phyloP scores from a whole-genome alignment of 1,140 invertebrate genomes.

The Chymomyza costata region DNA sequence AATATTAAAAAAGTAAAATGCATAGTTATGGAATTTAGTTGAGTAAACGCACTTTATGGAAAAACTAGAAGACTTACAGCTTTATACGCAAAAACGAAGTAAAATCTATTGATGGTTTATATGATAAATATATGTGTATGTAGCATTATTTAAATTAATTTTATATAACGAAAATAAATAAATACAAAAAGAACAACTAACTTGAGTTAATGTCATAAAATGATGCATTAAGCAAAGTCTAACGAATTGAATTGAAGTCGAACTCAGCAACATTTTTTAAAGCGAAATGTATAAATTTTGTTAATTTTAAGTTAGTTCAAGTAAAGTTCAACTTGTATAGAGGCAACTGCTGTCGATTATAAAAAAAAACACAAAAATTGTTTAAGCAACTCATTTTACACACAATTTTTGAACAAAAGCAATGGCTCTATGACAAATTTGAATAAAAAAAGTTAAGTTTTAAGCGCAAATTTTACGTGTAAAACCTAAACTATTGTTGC shows the following conservation, averaged over 20 bases:
- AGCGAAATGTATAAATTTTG: neutral
- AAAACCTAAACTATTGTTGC: constrained; percentile 43
- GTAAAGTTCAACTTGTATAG: constrained; percentile 18
- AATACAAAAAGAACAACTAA: constrained; percentile 26
- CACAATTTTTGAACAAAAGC: constrained; percentile 6
- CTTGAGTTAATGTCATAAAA: constrained; percentile 55
- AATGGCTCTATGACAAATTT: no score
- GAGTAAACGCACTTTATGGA: constrained; percentile 62
- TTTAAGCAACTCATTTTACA: constrained; percentile 17
- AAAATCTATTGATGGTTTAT: constrained; percentile 2
- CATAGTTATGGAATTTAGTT: constrained; percentile 63
- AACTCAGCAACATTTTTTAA: neutral
- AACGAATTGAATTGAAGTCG: neutral
- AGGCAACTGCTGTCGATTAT: constrained; percentile 19
- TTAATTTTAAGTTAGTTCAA: constrained; percentile 15
- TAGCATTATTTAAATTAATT: constrained; percentile 61
- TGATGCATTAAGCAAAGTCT: constrained; percentile 40
- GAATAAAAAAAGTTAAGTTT: constrained; percentile 11
- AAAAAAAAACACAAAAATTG: neutral
- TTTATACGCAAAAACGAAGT: constrained; percentile 58
- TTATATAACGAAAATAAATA: constrained; percentile 34
- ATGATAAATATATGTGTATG: constrained; percentile 42
- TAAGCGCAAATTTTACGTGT: constrained; percentile 24
- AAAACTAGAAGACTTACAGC: constrained; percentile 72
- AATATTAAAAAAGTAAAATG: constrained; percentile 28